Evolutionary conservation across 1,140 invertebrate genomes (phyloP), one percentile per base, ranked within the genome.

Genomic region (Papilio aristodemus): DNA sequence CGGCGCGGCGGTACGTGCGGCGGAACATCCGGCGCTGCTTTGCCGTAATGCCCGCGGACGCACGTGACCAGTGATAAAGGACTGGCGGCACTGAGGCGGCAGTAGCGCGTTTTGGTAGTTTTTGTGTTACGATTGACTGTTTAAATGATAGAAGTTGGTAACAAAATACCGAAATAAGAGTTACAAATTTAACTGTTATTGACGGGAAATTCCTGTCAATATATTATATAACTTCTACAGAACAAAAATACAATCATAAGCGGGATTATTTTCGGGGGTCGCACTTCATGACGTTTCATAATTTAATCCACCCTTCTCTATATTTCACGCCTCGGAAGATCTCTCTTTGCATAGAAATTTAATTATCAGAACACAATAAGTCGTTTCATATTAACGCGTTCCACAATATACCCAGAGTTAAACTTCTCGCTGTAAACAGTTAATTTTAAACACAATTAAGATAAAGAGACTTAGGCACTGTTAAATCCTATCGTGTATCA

Each of bases 41-140:
- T 74, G 62, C 50, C 66, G 25, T 50, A 58, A 68, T 67, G 63
- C 27, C 63, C 25, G 63, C 67, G 71, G 68, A 70, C 36, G 71
- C 59, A 60, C 73, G 74, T 76, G 74, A 67, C 64, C 57, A 39
- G 62, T 69, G 64, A 75, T 73, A 68, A 71, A 57, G 59, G 57
- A 22, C 64, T 17, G 7, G 43, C 3, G 19, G 36, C 54, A 67
- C 39, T 17, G 13, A 54, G 32, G 8, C 57, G 54, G 4, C 27
- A n/a, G 57, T 22, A 9, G 25, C 50, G 22, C 4, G 54, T 25
- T 32, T 13, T 13, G 27, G 25, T 36, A 7, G 25, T 36, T 36
- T 10, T 58, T 32, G 13, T 50, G 43, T 22, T 54, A 3, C 11
- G 19, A 22, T 54, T 54, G 46, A 11, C 22, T 54, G 17, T 10